Evolutionary conservation across 2,797 vertebrate genomes (phyloP), one percentile per base, ranked within the genome.

Genomic region (Dipus sagitta): DNA sequence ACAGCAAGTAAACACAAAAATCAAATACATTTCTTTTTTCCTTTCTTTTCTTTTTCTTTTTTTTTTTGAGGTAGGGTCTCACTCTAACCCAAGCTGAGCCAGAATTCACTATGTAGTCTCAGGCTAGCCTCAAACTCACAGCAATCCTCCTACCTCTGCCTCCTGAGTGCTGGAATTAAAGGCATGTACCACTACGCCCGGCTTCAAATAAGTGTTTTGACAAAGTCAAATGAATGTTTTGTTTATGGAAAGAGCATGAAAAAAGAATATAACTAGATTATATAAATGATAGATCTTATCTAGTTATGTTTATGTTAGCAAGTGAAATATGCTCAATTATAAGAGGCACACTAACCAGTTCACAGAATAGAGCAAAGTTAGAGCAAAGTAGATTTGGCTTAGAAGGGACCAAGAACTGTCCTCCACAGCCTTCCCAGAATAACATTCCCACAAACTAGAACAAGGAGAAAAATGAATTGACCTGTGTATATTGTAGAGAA

Each of bases 161-260:
- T 47, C 47, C 47, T 47, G 47, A 47, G 47, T 47, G 47, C 7
- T 47, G 47, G 47, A 11, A 47, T 47, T 47, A 47, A 47, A 47
- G 47, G 47, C 9, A 11, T 47, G 47, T 47, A 11, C 47, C 47
- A 8, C 7, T 11, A 47, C 9, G 47, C 47, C 47, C 9, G 92
- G 38, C 80, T 60, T 47, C 28, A 93, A 72, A 85, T 72, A 75
- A 47, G 14, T 64, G 14, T 28, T 92, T 90, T 82, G 60, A 93
- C 70, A 88, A 92, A 91, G 34, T 90, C 60, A 92, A 86, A 83
- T 86, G 42, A 83, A 86, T 77, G 26, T 90, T 91, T 60, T 74
- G 2, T 77, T 87, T 94, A n/a, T 32, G 34, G 20, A 26, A 94
- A 94, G 38, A 72, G 21, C 62, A 70, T 13, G 8, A 7, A 81